phyloP scores from a whole-genome alignment of 2,113 vertebrate species.

The Geococcyx californianus region DNA sequence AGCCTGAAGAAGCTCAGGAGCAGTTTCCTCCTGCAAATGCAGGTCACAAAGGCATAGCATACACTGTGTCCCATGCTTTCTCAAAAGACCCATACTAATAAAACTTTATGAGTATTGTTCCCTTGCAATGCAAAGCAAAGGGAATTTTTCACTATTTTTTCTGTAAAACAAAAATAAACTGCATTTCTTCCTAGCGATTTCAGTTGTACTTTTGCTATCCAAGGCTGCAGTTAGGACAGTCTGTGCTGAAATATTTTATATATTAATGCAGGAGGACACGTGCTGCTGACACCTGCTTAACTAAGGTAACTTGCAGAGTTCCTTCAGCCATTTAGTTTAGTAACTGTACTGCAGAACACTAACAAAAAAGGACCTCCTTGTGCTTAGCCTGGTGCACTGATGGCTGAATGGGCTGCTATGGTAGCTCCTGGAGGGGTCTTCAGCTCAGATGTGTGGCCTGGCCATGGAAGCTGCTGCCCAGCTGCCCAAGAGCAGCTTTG shows the following conservation, averaged over 20 bases:
- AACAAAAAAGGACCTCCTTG: neutral
- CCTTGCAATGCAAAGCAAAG: neutral
- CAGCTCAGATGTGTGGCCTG: neutral
- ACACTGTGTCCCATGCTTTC: fast-evolving
- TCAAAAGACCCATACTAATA: neutral
- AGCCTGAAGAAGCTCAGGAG: neutral
- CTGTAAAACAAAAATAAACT: neutral
- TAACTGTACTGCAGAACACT: neutral
- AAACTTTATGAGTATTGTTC: neutral
- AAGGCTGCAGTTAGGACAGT: neutral
- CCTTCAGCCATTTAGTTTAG: neutral
- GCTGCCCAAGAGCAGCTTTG: neutral
- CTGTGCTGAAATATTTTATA: neutral
- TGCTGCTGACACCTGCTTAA: neutral
- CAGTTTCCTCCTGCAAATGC: neutral
- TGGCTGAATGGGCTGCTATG: fast-evolving
- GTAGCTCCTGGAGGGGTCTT: neutral
- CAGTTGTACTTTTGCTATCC: neutral
- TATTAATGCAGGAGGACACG: neutral
- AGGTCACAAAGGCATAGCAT: neutral
- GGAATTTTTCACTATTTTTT: neutral
- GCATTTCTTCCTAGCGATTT: neutral
- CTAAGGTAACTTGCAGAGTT: neutral
- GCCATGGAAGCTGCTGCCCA: neutral
- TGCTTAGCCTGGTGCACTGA: fast-evolving